Evolutionary conservation across 2,888 invertebrate species (phyloP), one percentile per base, ranked within the genome.

Genomic region (Pherbina coryleti): DNA sequence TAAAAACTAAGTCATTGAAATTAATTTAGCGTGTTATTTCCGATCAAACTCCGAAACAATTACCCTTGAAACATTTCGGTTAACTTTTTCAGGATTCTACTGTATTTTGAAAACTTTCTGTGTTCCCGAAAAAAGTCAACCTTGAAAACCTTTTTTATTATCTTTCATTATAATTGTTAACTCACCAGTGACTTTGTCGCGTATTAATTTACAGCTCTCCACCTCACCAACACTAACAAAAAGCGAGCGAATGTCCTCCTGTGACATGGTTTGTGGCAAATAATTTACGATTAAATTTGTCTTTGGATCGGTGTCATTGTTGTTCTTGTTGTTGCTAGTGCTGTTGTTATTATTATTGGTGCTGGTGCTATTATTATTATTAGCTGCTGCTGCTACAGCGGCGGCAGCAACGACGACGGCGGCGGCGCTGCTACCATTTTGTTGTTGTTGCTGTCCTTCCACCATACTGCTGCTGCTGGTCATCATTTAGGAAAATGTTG

Each of bases 141-240:
- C n/a, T 31, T 3, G 31, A 31, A 31, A 37, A 37, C 8, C 37
- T 37, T 4, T 8, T 7, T 37, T 37, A 8, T 37, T 37, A 37
- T 37, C 1, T 37, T 1, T 17, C 5, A 25, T n/a, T n/a, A 5
- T 31, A 4, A 31, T 17, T 19, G n/a, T n/a, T 19, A 37, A 69
- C 91, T 88, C 88, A 95, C 95, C 97, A 91, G 97, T 97, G 86
- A 97, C 95, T 93, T 98, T 98, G 91, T 98, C 98, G 88, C 98
- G 93, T 88, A 98, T 98, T 87, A 98, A 92, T 91, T 98, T 98
- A 92, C 98, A 98, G 90, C 97, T 97, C 91, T 98, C 98, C 84
- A 98, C 96, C 91, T 98, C 97, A 84, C 98, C 98, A 89, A 98
- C 96, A 89, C 96, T 96, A 79, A 96, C 95, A 91, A 98, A 98